Base-by-base conservation (phyloP, 2,113 vertebrate genomes). In the Actinemys pallida region DNA sequence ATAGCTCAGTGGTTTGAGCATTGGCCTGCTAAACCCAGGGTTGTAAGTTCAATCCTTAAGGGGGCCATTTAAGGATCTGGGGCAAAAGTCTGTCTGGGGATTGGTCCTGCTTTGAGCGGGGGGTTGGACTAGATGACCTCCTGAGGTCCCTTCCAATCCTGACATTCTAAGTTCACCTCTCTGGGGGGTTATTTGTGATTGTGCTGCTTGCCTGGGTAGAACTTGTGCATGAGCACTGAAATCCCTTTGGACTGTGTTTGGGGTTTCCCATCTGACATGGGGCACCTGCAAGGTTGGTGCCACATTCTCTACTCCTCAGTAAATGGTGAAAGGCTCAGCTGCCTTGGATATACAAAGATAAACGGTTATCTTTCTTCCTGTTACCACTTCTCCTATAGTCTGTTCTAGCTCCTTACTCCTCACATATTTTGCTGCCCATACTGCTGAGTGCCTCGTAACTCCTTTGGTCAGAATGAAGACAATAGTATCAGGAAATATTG, bases 301-400 rank as follows among this genome's bases (percentile, higher is more conserved):
- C 42, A 45, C 75, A 47, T 96, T 90, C 91, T 87, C 75, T 97
- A 39, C 88, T 97, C 69, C 88, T 92, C 80, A 20, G 69, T 89
- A 76, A 86, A 76, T 59, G 81, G 84, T 59, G 93, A 17, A 79
- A 86, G 94, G 52, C 90, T 87, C 84, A 92, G 86, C 59, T 94
- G 86, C 62, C 76, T 79, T 75, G 75, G 82, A 6, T 1, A 0
- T 57, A 5, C 57, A 39, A 84, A 93, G 84, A 82, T 92, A 95
- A 92, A 94, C 79, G 69, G 54, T 59, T 87, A 27, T 45, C 12
- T 6, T 75, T 79, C 65, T 76, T 93, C 88, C 65, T 92, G 76
- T 47, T 93, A 29, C 50, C 91, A 16, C 57, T 95, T 92, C 31
- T 45, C 83, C 82, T 89, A 24, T 82, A 76, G 13, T 87, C 54